phyloP scores from a whole-genome alignment of 2,113 vertebrate genomes.

The Notothenia rossii region DNA sequence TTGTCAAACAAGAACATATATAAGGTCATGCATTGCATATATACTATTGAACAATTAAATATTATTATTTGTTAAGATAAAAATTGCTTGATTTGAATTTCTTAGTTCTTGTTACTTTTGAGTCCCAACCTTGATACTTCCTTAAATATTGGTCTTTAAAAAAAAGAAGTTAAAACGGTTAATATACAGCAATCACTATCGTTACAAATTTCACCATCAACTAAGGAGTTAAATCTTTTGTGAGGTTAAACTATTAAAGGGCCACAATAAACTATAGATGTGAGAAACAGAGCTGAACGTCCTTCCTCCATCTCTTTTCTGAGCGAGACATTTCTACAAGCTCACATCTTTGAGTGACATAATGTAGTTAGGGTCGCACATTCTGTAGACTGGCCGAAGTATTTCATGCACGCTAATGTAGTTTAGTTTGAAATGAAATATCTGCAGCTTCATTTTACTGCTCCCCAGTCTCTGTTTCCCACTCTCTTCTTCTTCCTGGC shows the following conservation, averaged over 20 bases:
- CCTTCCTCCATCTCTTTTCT: neutral
- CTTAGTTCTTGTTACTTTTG: no score
- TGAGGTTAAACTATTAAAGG: neutral
- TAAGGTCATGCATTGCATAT: no score
- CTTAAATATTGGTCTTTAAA: no score
- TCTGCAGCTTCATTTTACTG: slow-evolving; percentile 16
- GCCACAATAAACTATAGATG: neutral
- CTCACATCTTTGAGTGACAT: slow-evolving; percentile 4
- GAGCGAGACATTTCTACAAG: neutral
- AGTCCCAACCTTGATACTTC: no score
- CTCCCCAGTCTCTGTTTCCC: slow-evolving; percentile 11
- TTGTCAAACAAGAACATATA: no score
- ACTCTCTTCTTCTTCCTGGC: slow-evolving; percentile 9
- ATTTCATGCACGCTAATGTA: slow-evolving; percentile 39
- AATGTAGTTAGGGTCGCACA: slow-evolving; percentile 19
- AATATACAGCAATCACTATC: neutral
- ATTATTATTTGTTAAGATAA: no score
- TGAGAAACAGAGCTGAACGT: neutral
- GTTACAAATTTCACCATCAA: neutral
- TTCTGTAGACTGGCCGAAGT: slow-evolving; percentile 10
- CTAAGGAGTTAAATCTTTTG: neutral
- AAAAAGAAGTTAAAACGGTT: no score
- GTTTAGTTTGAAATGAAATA: slow-evolving; percentile 63
- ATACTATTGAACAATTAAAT: no score
- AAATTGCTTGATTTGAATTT: no score